These are phyloP conservation scores for Ascidia mentula DNA, from an alignment of 23 tunicate genomes.

Conservation along the genomic window DNA sequence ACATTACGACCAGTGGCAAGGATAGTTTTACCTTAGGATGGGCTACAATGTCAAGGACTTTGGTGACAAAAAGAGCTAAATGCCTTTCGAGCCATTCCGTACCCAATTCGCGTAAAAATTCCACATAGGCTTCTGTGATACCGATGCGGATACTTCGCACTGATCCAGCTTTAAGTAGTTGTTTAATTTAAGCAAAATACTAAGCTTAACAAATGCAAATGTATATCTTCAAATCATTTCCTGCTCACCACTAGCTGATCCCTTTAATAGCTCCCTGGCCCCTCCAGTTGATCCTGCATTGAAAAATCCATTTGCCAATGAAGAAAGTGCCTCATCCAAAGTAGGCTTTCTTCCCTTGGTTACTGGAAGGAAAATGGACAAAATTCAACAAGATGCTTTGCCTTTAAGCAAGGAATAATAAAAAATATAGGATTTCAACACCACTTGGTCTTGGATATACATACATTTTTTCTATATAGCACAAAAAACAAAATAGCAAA, in stretches of 20 bases:
- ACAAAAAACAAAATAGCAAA: neutral
- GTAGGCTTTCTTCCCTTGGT: conserved; percentile 79
- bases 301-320: conserved; percentile 59
- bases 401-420: too few relatives aligned
- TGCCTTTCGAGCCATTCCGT: conserved; percentile 80
- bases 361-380: conserved; percentile 28
- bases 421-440: too few relatives aligned
- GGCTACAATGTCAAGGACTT: conserved; percentile 71
- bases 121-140: conserved; percentile 86
- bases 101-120: conserved; percentile 72
- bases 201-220: too few relatives aligned
- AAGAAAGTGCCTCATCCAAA: conserved; percentile 62
- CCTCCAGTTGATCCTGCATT: conserved; percentile 77
- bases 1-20: neutral
- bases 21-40: conserved; percentile 68
- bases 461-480: neutral
- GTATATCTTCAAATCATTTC: too few relatives aligned
- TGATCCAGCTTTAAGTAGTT: conserved; percentile 35
- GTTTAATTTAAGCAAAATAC: too few relatives aligned
- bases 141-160: conserved; percentile 74
- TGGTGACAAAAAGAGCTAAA: conserved; percentile 59
- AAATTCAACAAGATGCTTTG: too few relatives aligned
- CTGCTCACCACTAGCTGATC: conserved; percentile 33
- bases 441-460: too few relatives aligned
- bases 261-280: conserved; percentile 61